Conservation (phyloP, 2,888 invertebrate species). For the Slavum lentiscoides region DNA sequence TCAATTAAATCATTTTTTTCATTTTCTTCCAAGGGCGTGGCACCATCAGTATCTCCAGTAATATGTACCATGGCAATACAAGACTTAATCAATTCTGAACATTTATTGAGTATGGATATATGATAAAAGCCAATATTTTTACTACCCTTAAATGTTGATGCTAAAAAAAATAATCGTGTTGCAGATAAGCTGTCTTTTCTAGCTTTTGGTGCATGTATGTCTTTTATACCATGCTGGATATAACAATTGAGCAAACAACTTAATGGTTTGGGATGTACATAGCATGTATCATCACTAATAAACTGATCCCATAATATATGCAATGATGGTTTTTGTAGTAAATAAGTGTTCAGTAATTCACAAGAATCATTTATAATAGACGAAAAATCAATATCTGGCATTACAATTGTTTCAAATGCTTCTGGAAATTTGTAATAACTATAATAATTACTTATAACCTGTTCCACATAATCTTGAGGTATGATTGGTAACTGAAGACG, state of each 20-base stretch:
- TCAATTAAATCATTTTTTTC: slow-evolving; percentile 23
- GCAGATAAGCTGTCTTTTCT: slow-evolving; percentile 42
- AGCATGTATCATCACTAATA: slow-evolving; percentile 21
- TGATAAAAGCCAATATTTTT: slow-evolving; percentile 47
- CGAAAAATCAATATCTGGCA: slow-evolving; percentile 46
- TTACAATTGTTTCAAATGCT: slow-evolving; percentile 33
- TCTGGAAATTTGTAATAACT: slow-evolving; percentile 35
- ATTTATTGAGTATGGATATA: slow-evolving; percentile 13
- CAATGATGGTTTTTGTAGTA: slow-evolving; percentile 26
- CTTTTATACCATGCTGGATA: slow-evolving; percentile 36
- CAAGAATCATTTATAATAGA: slow-evolving; percentile 44
- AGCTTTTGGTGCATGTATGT: background rate
- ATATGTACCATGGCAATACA: slow-evolving; percentile 16
- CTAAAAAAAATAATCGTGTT: slow-evolving; percentile 43
- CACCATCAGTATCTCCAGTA: background rate
- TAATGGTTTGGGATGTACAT: slow-evolving; percentile 35
- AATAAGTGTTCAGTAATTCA: slow-evolving; percentile 39
- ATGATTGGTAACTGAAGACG: slow-evolving; percentile 34
- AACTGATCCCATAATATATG: slow-evolving; percentile 36
- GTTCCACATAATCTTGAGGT: slow-evolving; percentile 36
- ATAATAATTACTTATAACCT: slow-evolving; percentile 34
- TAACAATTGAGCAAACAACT: slow-evolving; percentile 49
- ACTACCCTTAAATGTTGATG: slow-evolving; percentile 43
- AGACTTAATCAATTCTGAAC: slow-evolving; percentile 21
- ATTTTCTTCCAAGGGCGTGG: background rate